A percentile compares a stretch with the other conserved stretches of the same genome.
These are phyloP conservation scores for Ammospiza caudacuta DNA, from an alignment of 2,113 vertebrate species.

Conservation along the genomic window DNA sequence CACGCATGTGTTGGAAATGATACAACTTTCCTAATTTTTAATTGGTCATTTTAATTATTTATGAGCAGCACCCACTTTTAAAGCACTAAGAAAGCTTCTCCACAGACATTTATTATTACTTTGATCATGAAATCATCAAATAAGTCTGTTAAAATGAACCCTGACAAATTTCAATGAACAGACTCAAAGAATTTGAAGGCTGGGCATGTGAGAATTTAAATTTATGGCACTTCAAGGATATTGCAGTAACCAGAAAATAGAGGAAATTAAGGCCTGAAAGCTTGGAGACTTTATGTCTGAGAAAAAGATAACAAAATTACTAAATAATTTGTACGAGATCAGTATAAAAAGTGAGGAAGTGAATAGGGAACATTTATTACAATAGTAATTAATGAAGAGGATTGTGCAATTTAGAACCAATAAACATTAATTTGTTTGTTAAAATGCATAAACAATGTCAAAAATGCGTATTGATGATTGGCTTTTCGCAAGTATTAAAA, in stretches of 20 bases:
- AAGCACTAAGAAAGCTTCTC: neutral
- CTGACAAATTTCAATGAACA: neutral
- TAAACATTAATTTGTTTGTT: neutral
- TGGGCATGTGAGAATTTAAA: neutral
- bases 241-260: neutral
- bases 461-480: too few relatives aligned
- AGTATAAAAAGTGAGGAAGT: neutral
- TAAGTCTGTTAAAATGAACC: neutral
- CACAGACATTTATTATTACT: neutral
- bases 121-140: fast-evolving
- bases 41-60: neutral
- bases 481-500: too few relatives aligned
- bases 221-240: neutral
- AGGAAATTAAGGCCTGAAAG: neutral
- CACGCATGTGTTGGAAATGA: fast-evolving
- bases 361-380: neutral
- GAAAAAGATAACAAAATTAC: neutral
- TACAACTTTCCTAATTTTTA: neutral
- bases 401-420: too few relatives aligned
- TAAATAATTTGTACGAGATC: neutral
- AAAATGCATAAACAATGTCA: neutral
- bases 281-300: neutral
- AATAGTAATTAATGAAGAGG: neutral
- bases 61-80: neutral
- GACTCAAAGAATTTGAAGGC: neutral